These are phyloP conservation scores for Trachymyrmex cornetzi DNA, from an alignment of 1,140 invertebrate species.

Conservation along the genomic window DNA sequence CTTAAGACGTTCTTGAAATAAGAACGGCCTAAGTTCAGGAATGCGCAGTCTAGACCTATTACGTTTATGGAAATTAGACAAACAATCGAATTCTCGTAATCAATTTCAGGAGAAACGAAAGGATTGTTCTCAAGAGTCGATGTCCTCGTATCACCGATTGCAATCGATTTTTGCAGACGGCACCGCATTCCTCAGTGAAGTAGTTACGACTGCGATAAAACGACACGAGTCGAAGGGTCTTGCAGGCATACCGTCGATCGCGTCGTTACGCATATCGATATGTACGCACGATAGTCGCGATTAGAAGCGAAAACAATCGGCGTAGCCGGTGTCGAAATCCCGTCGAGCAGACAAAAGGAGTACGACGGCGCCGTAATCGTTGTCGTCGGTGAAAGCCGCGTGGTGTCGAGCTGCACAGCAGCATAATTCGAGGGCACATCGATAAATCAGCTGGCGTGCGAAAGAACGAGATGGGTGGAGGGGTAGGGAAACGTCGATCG, in stretches of 20 bases:
- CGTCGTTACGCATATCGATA: constrained; percentile 60
- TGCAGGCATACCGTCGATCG: constrained; percentile 32
- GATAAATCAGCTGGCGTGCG: constrained; percentile 71
- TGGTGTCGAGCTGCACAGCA: constrained; percentile 49
- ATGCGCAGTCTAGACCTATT: neutral
- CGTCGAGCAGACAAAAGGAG: constrained; percentile 57
- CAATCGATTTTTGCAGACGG: constrained; percentile 52
- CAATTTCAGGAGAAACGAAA: neutral
- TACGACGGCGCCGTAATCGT: constrained; percentile 27
- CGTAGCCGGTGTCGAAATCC: constrained; percentile 53
- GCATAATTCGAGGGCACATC: constrained; percentile 76
- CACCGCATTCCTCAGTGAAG: constrained; percentile 26
- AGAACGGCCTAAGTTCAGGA: neutral
- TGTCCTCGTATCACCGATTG: constrained; percentile 26
- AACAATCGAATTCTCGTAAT: neutral
- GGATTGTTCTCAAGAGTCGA: constrained; percentile 36
- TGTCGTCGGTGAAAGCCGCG: constrained; percentile 70
- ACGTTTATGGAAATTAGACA: neutral
- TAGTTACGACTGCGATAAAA: constrained; percentile 61
- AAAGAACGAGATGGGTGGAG: constrained; percentile 8
- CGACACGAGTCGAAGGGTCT: constrained; percentile 26
- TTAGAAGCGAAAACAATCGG: constrained; percentile 58
- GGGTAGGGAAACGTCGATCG: constrained; percentile 13
- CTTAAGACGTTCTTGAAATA: too few species aligned
- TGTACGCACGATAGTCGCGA: constrained; percentile 48